phyloP scores from a whole-genome alignment of 2,888 invertebrate species.

The Clunio marinus region DNA sequence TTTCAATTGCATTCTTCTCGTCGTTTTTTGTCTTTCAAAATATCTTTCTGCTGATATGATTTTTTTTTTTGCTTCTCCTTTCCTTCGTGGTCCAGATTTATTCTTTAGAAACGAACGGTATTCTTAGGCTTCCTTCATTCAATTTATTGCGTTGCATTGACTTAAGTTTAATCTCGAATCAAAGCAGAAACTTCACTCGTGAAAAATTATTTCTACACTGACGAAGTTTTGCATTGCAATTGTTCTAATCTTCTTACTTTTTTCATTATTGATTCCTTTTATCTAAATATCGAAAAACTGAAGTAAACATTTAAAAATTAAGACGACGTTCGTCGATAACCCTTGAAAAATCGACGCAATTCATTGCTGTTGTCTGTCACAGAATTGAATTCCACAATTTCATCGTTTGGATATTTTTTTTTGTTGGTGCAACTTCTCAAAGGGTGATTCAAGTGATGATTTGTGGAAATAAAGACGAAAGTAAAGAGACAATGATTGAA shows the following conservation, averaged over 20 bases:
- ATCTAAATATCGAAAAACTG: background rate
- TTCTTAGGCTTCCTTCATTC: conserved; percentile 2
- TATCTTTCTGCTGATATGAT: background rate
- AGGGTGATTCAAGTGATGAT: background rate
- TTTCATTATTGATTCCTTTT: conserved; percentile 1
- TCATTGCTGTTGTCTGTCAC: conserved; percentile 28
- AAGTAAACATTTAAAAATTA: conserved; percentile 22
- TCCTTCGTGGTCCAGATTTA: conserved; percentile 1
- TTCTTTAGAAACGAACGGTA: conserved; percentile 12
- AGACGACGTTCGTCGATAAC: background rate
- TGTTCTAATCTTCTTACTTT: conserved; percentile 9
- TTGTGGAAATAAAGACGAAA: too few relatives aligned
- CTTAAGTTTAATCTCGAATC: background rate
- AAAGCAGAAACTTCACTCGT: too few relatives aligned
- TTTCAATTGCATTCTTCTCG: conserved; percentile 8
- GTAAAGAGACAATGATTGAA: background rate
- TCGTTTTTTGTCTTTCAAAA: conserved; percentile 7
- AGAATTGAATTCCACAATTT: conserved; percentile 32
- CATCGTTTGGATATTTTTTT: background rate
- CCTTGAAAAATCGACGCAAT: background rate
- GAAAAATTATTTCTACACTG: too few relatives aligned
- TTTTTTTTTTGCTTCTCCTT: background rate
- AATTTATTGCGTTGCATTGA: background rate
- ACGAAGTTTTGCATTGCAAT: too few relatives aligned
- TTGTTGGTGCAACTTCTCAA: background rate